Evolutionary conservation across 2,888 invertebrate genomes (phyloP).

Genomic region (Troglohyphantes excavatus): DNA sequence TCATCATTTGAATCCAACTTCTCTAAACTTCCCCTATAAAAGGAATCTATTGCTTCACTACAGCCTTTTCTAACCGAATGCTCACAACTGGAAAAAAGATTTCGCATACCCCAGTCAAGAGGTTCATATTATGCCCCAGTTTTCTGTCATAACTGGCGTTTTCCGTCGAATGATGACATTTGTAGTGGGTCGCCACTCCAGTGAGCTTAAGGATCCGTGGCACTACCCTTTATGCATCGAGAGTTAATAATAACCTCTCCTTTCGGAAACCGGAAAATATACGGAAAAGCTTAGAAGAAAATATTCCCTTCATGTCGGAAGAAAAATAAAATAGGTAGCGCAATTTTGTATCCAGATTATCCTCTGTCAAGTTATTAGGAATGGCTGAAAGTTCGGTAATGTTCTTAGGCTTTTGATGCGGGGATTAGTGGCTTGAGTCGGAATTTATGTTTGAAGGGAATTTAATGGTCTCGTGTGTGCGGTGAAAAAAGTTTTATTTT

Average conservation of each 20-base stretch:
- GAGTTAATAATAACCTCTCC: constrained; percentile 68
- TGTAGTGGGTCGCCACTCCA: constrained; percentile 29
- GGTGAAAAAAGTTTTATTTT: neutral
- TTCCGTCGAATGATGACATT: constrained; percentile 24
- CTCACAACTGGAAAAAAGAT: constrained; percentile 20
- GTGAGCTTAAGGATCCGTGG: constrained; percentile 47
- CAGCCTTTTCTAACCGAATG: constrained; percentile 22
- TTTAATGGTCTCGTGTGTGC: neutral
- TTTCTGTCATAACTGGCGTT: constrained; percentile 50
- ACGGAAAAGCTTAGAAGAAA: constrained; percentile 54
- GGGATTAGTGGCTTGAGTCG: constrained; percentile 50
- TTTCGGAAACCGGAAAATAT: constrained; percentile 55
- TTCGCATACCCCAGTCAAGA: constrained; percentile 22
- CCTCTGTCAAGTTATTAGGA: constrained; percentile 60
- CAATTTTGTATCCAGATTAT: constrained; percentile 67
- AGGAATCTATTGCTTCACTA: neutral
- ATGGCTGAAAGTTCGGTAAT: constrained; percentile 42
- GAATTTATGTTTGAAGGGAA: neutral
- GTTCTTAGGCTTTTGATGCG: neutral
- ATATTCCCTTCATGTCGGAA: constrained; percentile 47
- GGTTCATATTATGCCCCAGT: constrained; percentile 31
- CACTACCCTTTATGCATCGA: constrained; percentile 46
- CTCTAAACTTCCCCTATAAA: constrained; percentile 7
- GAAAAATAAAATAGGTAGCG: constrained; percentile 62
- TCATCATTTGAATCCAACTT: neutral